Conservation (phyloP, 2,113 vertebrate species). For the Dicentrarchus labrax region DNA sequence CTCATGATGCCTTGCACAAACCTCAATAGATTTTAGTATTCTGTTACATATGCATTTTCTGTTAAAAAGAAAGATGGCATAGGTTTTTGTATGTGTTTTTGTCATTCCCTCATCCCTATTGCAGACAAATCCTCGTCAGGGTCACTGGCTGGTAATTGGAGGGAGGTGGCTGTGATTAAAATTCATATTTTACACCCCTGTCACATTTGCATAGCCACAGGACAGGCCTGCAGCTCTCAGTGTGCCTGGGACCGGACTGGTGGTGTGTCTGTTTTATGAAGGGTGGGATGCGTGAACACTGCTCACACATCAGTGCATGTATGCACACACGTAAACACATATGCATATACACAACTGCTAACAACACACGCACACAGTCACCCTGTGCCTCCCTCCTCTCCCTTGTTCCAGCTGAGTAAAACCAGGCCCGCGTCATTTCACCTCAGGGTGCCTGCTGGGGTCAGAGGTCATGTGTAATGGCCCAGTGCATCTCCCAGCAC, state of each 20-base stretch:
- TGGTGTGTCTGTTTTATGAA: slow-evolving; percentile 46
- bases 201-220: slow-evolving; percentile 82
- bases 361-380: slow-evolving; percentile 16
- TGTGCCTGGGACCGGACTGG: slow-evolving; percentile 62
- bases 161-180: slow-evolving; percentile 76
- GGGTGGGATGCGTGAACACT: slow-evolving; percentile 57
- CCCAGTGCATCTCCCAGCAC: slow-evolving; percentile 84
- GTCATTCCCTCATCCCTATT: slow-evolving; percentile 72
- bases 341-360: slow-evolving; percentile 38
- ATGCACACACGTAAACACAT: slow-evolving; percentile 18
- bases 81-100: neutral
- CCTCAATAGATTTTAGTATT: neutral
- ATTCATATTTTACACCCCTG: slow-evolving; percentile 73
- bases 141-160: slow-evolving; percentile 83
- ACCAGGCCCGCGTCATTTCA: slow-evolving; percentile 86
- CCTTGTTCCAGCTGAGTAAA: slow-evolving; percentile 84
- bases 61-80: neutral
- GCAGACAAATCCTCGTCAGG: slow-evolving; percentile 79
- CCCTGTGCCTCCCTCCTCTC: slow-evolving; percentile 74
- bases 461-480: slow-evolving; percentile 88
- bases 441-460: slow-evolving; percentile 85
- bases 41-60: neutral
- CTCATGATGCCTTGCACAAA: neutral
- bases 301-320: slow-evolving; percentile 33
- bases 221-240: slow-evolving; percentile 76